phyloP scores from a whole-genome alignment of 1,140 invertebrate species.

The Uloborus diversus region DNA sequence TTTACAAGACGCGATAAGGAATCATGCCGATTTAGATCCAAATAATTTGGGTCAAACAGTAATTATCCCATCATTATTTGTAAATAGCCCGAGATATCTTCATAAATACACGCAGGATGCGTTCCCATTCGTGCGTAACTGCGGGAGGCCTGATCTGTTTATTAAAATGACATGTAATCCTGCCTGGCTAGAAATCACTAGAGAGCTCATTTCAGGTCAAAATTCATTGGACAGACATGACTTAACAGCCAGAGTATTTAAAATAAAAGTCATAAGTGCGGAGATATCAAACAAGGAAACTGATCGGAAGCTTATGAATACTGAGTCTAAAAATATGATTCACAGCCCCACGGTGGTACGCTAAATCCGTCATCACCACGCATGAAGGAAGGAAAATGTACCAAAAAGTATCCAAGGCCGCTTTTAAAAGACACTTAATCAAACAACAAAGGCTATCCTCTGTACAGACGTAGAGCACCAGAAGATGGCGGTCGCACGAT shows the following conservation, averaged over 20 bases:
- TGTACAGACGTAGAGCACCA: slow-evolving; percentile 61
- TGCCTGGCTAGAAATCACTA: slow-evolving; percentile 25
- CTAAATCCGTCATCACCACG: slow-evolving; percentile 66
- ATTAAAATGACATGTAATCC: slow-evolving; percentile 63
- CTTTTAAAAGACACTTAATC: slow-evolving; percentile 63
- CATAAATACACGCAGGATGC: slow-evolving; percentile 59
- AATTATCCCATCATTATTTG: too few species aligned
- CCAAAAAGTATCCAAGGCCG: slow-evolving; percentile 64
- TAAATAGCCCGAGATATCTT: slow-evolving; percentile 46
- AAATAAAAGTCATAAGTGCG: slow-evolving; percentile 25
- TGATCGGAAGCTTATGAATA: slow-evolving; percentile 5
- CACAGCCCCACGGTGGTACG: slow-evolving; percentile 69
- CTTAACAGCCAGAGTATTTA: slow-evolving; percentile 23
- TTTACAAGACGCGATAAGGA: too few species aligned
- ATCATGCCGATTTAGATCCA: too few species aligned
- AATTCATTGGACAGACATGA: slow-evolving; percentile 21
- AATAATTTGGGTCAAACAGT: too few species aligned
- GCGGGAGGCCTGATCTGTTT: slow-evolving; percentile 65
- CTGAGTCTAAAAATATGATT: slow-evolving; percentile 65
- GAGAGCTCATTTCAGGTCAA: slow-evolving; percentile 1
- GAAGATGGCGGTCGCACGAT: slow-evolving; percentile 56
- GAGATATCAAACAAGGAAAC: slow-evolving; percentile 33
- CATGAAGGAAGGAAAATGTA: slow-evolving; percentile 67
- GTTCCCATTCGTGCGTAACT: slow-evolving; percentile 61
- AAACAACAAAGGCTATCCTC: slow-evolving; percentile 65